These are phyloP conservation scores for Encarsia formosa DNA, from an alignment of 2,888 invertebrate genomes.

Conservation along the genomic window DNA sequence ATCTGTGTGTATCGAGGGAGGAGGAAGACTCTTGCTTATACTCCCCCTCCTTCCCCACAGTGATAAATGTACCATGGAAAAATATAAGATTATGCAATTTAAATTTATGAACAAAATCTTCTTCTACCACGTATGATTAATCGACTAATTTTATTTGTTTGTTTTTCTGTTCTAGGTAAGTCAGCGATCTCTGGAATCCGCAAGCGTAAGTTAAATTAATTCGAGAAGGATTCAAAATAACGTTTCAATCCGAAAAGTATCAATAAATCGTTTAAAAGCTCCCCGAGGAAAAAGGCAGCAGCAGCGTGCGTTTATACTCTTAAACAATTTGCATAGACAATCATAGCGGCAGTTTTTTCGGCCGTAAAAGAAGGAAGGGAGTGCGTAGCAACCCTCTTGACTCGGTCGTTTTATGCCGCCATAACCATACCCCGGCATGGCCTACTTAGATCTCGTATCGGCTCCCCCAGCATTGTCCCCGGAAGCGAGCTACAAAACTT, in stretches of 20 bases:
- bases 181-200: too few relatives aligned
- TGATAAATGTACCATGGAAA: neutral
- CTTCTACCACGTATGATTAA: neutral
- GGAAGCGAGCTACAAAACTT: slow-evolving; percentile 38
- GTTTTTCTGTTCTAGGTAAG: too few relatives aligned
- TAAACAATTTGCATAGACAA: slow-evolving; percentile 53
- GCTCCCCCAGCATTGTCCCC: slow-evolving; percentile 10
- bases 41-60: neutral
- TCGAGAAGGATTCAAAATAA: too few relatives aligned
- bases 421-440: slow-evolving; percentile 51
- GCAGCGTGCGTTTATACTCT: too few relatives aligned
- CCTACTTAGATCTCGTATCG: slow-evolving; percentile 52
- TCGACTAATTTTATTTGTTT: too few relatives aligned
- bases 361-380: slow-evolving; percentile 41
- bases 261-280: too few relatives aligned
- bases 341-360: slow-evolving; percentile 51
- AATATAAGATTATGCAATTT: neutral
- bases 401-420: slow-evolving; percentile 47
- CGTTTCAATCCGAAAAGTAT: too few relatives aligned
- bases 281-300: too few relatives aligned
- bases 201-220: too few relatives aligned
- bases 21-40: neutral
- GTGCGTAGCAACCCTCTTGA: slow-evolving; percentile 5
- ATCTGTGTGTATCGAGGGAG: too few relatives aligned
- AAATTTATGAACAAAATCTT: neutral